These are phyloP conservation scores for Bryconaethiops microstoma DNA, from an alignment of 2,797 vertebrate genomes.

Conservation along the genomic window DNA sequence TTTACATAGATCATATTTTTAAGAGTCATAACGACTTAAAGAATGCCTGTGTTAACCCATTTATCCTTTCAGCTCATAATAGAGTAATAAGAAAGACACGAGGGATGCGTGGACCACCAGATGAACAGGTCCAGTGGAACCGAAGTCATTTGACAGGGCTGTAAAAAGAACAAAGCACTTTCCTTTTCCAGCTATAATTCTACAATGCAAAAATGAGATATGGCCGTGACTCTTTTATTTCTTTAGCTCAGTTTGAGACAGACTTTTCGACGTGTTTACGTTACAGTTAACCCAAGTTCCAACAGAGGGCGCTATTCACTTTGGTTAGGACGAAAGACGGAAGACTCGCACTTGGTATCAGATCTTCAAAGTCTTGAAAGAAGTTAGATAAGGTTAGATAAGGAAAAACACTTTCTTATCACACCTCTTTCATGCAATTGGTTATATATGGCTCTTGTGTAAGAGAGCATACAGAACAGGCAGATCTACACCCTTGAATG, in stretches of 20 bases:
- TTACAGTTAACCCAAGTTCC: slow-evolving; percentile 6
- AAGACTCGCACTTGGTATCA: neutral
- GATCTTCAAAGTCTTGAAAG: neutral
- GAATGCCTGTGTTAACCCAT: neutral
- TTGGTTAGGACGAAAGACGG: slow-evolving; percentile 15
- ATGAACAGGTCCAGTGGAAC: neutral
- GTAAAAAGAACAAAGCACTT: neutral
- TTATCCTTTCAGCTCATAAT: neutral
- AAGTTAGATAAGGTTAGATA: neutral
- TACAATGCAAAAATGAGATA: no score
- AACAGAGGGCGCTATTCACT: slow-evolving; percentile 45
- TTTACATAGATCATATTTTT: neutral
- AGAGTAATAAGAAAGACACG: neutral
- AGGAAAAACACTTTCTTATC: neutral
- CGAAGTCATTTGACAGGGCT: neutral
- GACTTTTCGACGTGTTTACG: neutral
- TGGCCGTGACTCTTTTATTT: neutral
- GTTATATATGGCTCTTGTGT: neutral
- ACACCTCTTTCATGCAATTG: neutral
- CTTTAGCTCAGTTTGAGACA: neutral
- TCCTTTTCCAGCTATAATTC: neutral
- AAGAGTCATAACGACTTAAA: neutral
- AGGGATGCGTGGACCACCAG: neutral
- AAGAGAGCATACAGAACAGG: neutral
- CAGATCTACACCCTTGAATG: neutral